phyloP scores from a whole-genome alignment of 2,888 invertebrate genomes.

The Dysmachus trigonus region DNA sequence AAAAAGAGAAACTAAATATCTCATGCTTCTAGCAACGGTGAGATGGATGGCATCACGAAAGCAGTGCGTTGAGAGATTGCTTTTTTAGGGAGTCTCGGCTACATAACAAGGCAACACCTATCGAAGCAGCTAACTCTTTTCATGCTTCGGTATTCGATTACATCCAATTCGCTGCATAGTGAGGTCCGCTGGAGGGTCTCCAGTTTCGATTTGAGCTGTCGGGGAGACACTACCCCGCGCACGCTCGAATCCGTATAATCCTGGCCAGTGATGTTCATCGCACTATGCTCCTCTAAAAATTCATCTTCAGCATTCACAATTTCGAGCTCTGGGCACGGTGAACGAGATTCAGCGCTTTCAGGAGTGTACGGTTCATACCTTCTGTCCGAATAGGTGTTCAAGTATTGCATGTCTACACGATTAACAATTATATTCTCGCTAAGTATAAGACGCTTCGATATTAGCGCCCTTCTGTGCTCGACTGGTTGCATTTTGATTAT shows the following conservation, averaged over 20 bases:
- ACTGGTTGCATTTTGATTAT: conserved; percentile 57
- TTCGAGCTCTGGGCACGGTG: conserved; percentile 68
- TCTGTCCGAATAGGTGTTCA: conserved; percentile 57
- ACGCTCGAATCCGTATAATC: conserved; percentile 16
- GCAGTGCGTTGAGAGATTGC: not conserved
- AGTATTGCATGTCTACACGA: conserved; percentile 67
- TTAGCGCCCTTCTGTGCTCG: conserved; percentile 58
- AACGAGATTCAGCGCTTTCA: conserved; percentile 82
- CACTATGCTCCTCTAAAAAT: not conserved
- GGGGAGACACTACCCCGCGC: conserved; percentile 69
- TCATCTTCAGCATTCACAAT: conserved; percentile 25
- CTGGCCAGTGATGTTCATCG: not conserved
- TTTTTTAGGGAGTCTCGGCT: conserved; percentile 44
- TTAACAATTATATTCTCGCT: conserved; percentile 66
- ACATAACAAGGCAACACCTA: conserved; percentile 52
- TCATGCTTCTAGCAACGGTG: not conserved
- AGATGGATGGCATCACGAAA: not conserved
- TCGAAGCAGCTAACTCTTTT: conserved; percentile 51
- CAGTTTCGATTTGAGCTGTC: conserved; percentile 71
- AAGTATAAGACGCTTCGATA: conserved; percentile 59
- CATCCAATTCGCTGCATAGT: conserved; percentile 52
- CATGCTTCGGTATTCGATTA: conserved; percentile 33
- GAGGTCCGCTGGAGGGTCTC: conserved; percentile 63
- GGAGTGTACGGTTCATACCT: conserved; percentile 81
- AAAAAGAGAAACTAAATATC: not conserved